These are phyloP conservation scores for Drosophila pseudoananassae DNA, from an alignment of 1,140 invertebrate genomes.

Conservation along the genomic window DNA sequence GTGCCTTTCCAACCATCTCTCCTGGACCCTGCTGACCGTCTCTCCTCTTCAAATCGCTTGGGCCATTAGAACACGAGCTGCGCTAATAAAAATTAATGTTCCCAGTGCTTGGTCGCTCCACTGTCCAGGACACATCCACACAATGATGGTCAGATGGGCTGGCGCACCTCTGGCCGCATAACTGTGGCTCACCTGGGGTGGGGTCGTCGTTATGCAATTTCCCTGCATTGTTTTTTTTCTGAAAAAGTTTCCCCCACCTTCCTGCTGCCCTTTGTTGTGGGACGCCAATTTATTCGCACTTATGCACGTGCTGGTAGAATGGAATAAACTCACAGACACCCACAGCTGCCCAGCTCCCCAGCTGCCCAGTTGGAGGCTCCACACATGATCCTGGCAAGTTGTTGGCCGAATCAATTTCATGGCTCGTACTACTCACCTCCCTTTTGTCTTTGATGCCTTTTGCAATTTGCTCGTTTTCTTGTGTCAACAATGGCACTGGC, in stretches of 20 bases:
- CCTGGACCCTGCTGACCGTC: not conserved
- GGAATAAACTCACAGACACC: conserved; percentile 17
- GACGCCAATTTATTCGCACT: conserved; percentile 77
- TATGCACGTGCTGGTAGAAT: conserved; percentile 60
- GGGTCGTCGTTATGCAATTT: conserved; percentile 70
- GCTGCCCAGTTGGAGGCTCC: conserved; percentile 28
- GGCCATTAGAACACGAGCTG: conserved; percentile 54
- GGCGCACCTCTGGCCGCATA: conserved; percentile 29
- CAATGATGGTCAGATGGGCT: conserved; percentile 8
- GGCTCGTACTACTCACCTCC: conserved; percentile 27
- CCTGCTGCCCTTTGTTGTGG: conserved; percentile 18
- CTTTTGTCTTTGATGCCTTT: conserved; percentile 26
- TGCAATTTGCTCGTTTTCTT: conserved; percentile 44
- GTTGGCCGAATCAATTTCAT: conserved; percentile 77
- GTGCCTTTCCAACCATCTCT: conserved; percentile 6
- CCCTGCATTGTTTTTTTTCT: conserved; percentile 51
- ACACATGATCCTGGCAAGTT: conserved; percentile 56
- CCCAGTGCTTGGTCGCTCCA: conserved; percentile 28
- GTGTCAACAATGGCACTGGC: conserved; percentile 48
- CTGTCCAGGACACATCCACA: conserved; percentile 9
- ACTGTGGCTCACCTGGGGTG: conserved; percentile 43
- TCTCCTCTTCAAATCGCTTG: conserved; percentile 31
- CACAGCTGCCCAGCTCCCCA: conserved; percentile 18
- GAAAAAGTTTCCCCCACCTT: conserved; percentile 14
- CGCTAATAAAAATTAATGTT: conserved; percentile 69